Base-by-base conservation (phyloP, 2,888 invertebrate genomes). In the Pseudoips prasinana region DNA sequence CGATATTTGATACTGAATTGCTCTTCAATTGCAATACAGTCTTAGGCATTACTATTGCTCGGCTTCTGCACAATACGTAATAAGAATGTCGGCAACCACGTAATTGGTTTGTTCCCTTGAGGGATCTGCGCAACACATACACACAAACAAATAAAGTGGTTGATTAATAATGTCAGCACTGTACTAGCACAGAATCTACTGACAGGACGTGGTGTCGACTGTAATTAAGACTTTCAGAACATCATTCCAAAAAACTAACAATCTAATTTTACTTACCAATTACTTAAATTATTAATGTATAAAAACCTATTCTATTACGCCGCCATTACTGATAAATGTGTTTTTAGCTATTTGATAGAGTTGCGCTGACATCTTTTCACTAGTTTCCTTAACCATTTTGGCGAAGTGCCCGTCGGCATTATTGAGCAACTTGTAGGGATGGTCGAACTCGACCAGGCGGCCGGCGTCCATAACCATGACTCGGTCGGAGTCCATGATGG, bases 401-500 rank as follows among this genome's bases (percentile, higher is more conserved):
- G 90, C 73, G 40, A 95, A 91, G 34, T 90, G 73, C 2, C 94
- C 91, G 2, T 91, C 81, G 1, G 90, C 82, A 49, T 91, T 91
- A 51, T 76, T 88, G 20, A 94, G 86, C 31, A 94, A 76, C 37
- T 90, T 81, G 68, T 93, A 86, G 0, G 95, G 94, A 57, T 92
- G 90, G 68, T 93, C 94, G 58, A 92, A 94, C 77, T 95, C 94
- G 34, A 92, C 92, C 35, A 95, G 91, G 8, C 84, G 76, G 0
- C 98, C 98, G 3, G 92, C 91, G 64, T 96, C 95, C 92, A 98
- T 94, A 1, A 97, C 96, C 67, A 97, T 89, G 8, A 97, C 94
- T 40, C 94, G 91, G 82, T 97, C 96, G 0, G 95, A 96, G 77
- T 98, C 97, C 94, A 98, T 97, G 45, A 98, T 95, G 0, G 97